These are phyloP conservation scores for Nothoprocta pentlandii DNA, from an alignment of 2,113 vertebrate species.

Conservation along the genomic window DNA sequence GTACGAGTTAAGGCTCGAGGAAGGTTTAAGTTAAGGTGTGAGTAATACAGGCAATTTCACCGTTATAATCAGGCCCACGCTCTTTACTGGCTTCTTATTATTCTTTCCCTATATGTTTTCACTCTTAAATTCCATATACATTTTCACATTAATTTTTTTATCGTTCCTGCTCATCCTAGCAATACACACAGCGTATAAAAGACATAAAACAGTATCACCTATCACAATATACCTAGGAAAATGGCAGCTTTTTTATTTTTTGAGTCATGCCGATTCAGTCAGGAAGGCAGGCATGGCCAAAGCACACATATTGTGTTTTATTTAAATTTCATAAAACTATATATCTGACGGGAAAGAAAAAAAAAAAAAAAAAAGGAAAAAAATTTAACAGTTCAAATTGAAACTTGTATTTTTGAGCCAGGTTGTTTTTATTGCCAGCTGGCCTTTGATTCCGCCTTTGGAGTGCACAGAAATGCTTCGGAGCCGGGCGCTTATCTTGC, in stretches of 20 bases:
- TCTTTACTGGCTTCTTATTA: neutral
- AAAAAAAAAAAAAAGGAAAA: neutral
- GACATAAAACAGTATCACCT: neutral
- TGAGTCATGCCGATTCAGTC: neutral
- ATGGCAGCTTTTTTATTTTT: neutral
- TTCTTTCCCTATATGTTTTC: neutral
- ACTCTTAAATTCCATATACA: neutral
- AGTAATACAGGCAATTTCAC: neutral
- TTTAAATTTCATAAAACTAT: slow-evolving; percentile 14
- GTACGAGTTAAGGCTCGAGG: too few relatives aligned
- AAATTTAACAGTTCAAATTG: neutral
- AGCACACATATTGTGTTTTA: neutral
- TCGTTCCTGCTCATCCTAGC: neutral
- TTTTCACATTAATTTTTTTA: neutral
- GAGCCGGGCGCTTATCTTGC: neutral
- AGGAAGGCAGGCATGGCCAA: neutral
- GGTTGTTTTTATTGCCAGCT: neutral
- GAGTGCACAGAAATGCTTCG: neutral
- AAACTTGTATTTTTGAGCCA: slow-evolving; percentile 10
- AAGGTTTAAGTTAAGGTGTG: neutral
- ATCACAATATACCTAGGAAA: neutral
- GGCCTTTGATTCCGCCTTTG: slow-evolving; percentile 6
- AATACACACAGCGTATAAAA: neutral
- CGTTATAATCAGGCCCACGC: neutral
- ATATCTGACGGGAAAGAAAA: neutral